Conservation (phyloP, 2,797 vertebrate species). For the Stomatorhinus walkeri region DNA sequence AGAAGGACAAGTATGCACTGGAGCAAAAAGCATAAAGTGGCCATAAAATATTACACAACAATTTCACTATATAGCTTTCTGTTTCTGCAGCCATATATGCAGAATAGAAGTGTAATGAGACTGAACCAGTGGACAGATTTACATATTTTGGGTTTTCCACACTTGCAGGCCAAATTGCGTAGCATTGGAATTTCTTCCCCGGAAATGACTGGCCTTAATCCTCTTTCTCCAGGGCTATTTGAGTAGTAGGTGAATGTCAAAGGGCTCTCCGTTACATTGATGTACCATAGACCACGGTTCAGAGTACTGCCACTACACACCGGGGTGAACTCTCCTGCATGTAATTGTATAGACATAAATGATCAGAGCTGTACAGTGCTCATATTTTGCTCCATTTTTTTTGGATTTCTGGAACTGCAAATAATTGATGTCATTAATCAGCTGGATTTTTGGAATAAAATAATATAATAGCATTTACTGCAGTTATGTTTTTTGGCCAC, state of each 20-base stretch:
- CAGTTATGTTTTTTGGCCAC: neutral
- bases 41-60: neutral
- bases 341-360: neutral
- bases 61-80: neutral
- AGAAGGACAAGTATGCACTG: constrained; percentile 2
- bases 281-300: neutral
- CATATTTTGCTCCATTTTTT: neutral
- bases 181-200: neutral
- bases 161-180: neutral
- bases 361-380: neutral
- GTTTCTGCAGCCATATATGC: neutral
- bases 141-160: neutral
- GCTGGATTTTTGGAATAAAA: neutral
- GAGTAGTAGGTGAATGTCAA: neutral
- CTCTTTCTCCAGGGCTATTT: neutral
- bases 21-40: neutral
- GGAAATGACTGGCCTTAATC: neutral
- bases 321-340: neutral
- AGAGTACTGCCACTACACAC: neutral
- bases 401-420: neutral
- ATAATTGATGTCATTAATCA: neutral
- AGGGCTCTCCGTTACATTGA: neutral
- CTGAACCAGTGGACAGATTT: neutral
- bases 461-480: neutral
- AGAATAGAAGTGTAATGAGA: neutral